Evolutionary conservation across 2,888 invertebrate genomes (phyloP).

Genomic region (Matsumyia berberina): DNA sequence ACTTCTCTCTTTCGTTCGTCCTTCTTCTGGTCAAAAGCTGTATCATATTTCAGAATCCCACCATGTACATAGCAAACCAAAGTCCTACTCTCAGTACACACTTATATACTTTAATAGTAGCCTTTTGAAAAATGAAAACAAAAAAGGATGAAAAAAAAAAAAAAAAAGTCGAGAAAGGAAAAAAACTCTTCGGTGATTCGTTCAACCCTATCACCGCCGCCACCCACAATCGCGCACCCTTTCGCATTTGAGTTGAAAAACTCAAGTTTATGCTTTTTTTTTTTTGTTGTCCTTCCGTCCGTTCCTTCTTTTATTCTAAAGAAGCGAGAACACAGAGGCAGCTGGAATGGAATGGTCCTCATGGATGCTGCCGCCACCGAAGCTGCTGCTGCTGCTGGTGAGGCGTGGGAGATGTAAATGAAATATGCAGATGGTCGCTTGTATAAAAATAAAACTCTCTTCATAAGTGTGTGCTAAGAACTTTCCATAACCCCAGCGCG

Average conservation of each 20-base stretch:
- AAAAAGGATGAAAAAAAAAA: constrained; percentile 44
- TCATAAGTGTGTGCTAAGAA: constrained; percentile 75
- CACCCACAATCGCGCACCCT: constrained; percentile 71
- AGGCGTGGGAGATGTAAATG: constrained; percentile 78
- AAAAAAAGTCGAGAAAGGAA: constrained; percentile 24
- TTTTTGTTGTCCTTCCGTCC: constrained; percentile 54
- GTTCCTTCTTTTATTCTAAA: constrained; percentile 68
- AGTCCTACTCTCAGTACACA: constrained; percentile 67
- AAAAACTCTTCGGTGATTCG: constrained; percentile 74
- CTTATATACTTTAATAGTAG: constrained; percentile 76
- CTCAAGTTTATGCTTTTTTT: constrained; percentile 70
- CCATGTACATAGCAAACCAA: constrained; percentile 72
- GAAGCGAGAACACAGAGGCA: constrained; percentile 57
- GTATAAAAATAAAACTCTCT: constrained; percentile 76
- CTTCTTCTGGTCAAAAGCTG: constrained; percentile 74
- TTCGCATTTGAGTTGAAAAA: constrained; percentile 74
- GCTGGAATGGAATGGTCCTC: constrained; percentile 47
- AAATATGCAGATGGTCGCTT: constrained; percentile 78
- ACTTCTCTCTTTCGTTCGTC: constrained; percentile 50
- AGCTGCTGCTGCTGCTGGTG: constrained; percentile 13
- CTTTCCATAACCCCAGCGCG: constrained; percentile 65
- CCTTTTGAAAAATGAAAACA: constrained; percentile 75
- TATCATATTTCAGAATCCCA: constrained; percentile 73
- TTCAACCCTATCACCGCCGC: constrained; percentile 76
- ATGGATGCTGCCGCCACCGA: constrained; percentile 39